Conservation (phyloP, 2,797 vertebrate genomes). For the Coranthus polyacanthus region DNA sequence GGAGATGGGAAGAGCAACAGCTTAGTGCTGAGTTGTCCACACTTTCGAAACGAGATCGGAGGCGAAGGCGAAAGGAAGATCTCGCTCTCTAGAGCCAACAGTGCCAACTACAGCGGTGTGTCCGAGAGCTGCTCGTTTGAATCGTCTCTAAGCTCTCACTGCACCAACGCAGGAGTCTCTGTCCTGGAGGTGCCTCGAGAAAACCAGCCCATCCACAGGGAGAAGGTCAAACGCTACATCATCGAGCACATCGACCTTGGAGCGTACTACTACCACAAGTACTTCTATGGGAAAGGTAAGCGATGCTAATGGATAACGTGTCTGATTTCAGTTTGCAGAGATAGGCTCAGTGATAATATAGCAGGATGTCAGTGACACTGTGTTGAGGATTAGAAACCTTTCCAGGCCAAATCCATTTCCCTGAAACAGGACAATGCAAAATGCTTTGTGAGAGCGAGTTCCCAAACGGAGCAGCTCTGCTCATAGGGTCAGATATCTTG, state of each 20-base stretch:
- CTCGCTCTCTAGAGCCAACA: conserved; percentile 92
- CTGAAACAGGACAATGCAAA: conserved; percentile 28
- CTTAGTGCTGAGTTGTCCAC: conserved; percentile 91
- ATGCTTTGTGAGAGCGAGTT: conserved; percentile 20
- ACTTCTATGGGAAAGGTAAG: conserved; percentile 98
- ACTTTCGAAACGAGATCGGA: conserved; percentile 97
- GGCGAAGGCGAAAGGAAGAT: conserved; percentile 95
- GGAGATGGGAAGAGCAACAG: conserved; percentile 96
- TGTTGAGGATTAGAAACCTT: conserved; percentile 25
- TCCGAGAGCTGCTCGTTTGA: conserved; percentile 96
- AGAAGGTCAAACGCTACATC: conserved; percentile 98
- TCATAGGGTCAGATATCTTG: conserved; percentile 60
- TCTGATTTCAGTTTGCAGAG: background rate
- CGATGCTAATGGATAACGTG: background rate
- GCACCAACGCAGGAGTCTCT: conserved; percentile 97
- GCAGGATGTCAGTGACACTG: conserved; percentile 6
- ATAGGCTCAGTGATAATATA: conserved; percentile 10
- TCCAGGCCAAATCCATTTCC: conserved; percentile 45
- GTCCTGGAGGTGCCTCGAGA: conserved; percentile 96
- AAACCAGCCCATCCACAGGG: conserved; percentile 95
- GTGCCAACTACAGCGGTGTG: conserved; percentile 84
- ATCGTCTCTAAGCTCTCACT: conserved; percentile 97
- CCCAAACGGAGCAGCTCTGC: conserved; percentile 42
- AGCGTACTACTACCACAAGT: conserved; percentile 97
- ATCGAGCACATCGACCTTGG: conserved; percentile 98